Percentiles rank a stretch among this genome's conserved stretches.
Evolutionary conservation across 2,888 invertebrate species (phyloP).

Genomic region (Apotomis capreana): DNA sequence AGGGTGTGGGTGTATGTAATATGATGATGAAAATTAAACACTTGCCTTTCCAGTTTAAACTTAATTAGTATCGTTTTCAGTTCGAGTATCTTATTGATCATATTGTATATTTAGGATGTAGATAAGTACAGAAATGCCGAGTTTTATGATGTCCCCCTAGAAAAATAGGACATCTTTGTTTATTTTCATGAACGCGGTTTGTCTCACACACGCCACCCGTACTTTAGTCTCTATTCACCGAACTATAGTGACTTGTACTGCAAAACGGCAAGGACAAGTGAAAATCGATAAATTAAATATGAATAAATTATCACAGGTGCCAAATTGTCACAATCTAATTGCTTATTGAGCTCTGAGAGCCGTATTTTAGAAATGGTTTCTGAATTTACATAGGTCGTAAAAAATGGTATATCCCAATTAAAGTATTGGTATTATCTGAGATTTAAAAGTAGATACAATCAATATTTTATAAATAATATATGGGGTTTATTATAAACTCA

Average conservation of each 20-base stretch:
- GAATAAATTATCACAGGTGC: no score
- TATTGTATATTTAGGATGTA: slow-evolving; percentile 28
- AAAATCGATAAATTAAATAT: no score
- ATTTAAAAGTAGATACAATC: neutral
- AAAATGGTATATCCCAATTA: no score
- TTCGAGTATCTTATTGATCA: slow-evolving; percentile 22
- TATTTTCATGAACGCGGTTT: neutral
- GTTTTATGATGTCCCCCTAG: neutral
- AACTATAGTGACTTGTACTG: no score
- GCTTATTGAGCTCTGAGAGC: no score
- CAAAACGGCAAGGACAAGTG: no score
- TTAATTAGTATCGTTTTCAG: slow-evolving; percentile 1
- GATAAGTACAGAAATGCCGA: slow-evolving; percentile 13
- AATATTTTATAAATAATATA: neutral
- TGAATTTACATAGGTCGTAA: no score
- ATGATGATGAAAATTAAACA: slow-evolving; percentile 25
- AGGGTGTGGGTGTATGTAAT: neutral
- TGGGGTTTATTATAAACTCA: no score
- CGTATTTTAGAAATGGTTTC: no score
- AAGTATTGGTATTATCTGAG: no score
- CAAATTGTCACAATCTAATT: no score
- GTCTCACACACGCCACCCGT: neutral
- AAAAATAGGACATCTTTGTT: slow-evolving; percentile 12
- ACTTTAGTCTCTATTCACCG: no score
- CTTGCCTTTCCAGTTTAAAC: slow-evolving; percentile 30